Conservation (phyloP, 2,888 invertebrate genomes). For the Zaprionus lineosus region DNA sequence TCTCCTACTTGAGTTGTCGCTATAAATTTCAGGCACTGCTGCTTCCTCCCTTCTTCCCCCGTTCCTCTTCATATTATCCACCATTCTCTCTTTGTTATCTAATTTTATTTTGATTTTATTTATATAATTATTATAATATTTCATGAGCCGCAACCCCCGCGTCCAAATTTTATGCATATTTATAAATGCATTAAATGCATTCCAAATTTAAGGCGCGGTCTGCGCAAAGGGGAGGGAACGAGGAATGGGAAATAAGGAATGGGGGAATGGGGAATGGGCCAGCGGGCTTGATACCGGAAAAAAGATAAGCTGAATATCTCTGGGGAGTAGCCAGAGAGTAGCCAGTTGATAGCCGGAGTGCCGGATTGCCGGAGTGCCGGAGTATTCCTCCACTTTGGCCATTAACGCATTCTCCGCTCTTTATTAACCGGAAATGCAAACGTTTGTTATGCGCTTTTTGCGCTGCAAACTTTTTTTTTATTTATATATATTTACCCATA, state of each 20-base stretch:
- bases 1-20: slow-evolving; percentile 57
- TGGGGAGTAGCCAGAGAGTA: too few species aligned
- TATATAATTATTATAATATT: slow-evolving; percentile 30
- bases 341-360: too few species aligned
- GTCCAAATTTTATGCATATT: slow-evolving; percentile 64
- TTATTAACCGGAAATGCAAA: slow-evolving; percentile 76
- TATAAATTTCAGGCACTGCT: slow-evolving; percentile 31
- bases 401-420: slow-evolving; percentile 54
- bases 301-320: too few species aligned
- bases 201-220: too few species aligned
- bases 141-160: slow-evolving; percentile 36
- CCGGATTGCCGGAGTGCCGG: too few species aligned
- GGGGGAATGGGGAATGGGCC: too few species aligned
- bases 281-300: too few species aligned
- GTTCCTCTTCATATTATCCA: neutral
- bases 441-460: slow-evolving; percentile 65
- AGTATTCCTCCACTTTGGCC: slow-evolving; percentile 30
- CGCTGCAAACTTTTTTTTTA: slow-evolving; percentile 62
- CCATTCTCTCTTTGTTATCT: slow-evolving; percentile 25
- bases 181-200: slow-evolving; percentile 56
- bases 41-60: neutral
- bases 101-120: slow-evolving; percentile 53
- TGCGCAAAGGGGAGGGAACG: neutral
- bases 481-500: slow-evolving; percentile 56
- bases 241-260: too few species aligned